Evolutionary conservation across 2,888 invertebrate species (phyloP).

Genomic region (Ceramica pisi): DNA sequence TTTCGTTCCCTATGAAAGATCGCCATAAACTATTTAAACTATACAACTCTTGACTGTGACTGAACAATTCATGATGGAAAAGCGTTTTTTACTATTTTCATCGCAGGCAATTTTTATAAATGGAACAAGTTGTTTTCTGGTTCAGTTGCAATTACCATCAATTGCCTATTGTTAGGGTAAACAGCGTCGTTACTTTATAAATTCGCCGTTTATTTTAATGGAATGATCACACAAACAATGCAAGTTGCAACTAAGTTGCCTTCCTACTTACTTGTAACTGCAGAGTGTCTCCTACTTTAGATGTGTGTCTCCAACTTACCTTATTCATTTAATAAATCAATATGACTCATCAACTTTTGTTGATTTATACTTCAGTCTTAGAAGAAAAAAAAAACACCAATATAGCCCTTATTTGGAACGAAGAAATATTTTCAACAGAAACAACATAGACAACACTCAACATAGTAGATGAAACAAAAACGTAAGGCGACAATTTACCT

Average conservation of each 20-base stretch:
- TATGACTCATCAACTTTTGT: no score
- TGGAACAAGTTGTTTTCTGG: not conserved
- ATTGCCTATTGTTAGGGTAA: slow-evolving; percentile 36
- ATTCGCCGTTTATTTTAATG: slow-evolving; percentile 4
- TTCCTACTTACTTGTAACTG: not conserved
- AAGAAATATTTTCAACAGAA: not conserved
- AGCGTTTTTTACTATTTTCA: no score
- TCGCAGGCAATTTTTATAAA: no score
- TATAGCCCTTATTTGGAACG: not conserved
- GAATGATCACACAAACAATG: slow-evolving; percentile 17
- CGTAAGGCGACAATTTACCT: not conserved
- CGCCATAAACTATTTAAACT: no score
- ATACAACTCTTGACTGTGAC: no score
- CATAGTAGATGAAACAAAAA: not conserved
- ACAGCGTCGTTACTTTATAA: slow-evolving; percentile 21
- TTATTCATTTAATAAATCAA: no score
- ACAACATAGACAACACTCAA: not conserved
- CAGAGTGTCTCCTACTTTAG: not conserved
- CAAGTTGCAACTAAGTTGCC: not conserved
- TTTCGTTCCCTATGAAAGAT: no score
- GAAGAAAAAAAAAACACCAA: no score
- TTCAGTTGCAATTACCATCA: slow-evolving; percentile 11
- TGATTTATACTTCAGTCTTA: no score
- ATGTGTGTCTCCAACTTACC: not conserved
- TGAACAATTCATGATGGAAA: no score